Percentiles rank a stretch among this genome's conserved stretches.
phyloP scores from a whole-genome alignment of 2,113 vertebrate species.

The Myotis lucifugus region DNA sequence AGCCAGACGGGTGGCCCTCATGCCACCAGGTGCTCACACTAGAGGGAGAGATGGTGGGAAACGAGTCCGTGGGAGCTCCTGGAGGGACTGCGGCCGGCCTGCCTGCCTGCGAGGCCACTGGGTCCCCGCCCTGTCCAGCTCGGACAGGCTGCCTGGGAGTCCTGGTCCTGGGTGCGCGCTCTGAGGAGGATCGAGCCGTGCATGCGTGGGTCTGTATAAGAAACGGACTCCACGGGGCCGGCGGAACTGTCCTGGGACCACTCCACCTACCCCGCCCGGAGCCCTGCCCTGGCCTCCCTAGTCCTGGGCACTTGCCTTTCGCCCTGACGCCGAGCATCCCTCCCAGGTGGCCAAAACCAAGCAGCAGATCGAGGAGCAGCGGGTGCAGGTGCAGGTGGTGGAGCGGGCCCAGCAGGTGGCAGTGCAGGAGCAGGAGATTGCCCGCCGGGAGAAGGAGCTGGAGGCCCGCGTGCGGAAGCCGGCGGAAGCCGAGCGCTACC shows the following conservation, averaged over 20 bases:
- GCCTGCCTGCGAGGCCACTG: no score
- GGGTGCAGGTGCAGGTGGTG: conserved; percentile 94
- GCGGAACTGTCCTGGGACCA: background rate
- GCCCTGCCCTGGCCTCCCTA: background rate
- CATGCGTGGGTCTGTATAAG: background rate
- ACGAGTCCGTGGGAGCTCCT: background rate
- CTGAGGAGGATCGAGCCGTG: background rate
- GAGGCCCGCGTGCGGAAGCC: conserved; percentile 93
- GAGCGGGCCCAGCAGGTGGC: conserved; percentile 93
- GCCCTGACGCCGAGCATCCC: background rate
- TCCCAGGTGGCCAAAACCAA: conserved; percentile 94
- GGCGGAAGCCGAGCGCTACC: conserved; percentile 91
- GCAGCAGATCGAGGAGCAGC: conserved; percentile 95
- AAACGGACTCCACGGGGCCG: background rate
- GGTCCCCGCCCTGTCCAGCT: background rate
- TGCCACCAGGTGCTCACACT: background rate
- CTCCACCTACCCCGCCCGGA: background rate
- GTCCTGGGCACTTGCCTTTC: background rate
- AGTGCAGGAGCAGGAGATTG: conserved; percentile 94
- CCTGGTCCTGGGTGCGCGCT: background rate
- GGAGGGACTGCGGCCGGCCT: background rate
- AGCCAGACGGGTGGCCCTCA: no score
- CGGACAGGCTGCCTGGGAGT: background rate
- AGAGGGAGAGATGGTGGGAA: background rate
- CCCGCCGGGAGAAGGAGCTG: conserved; percentile 91